Base-by-base conservation (phyloP, 2,113 vertebrate species). In the Smithornis capensis region DNA sequence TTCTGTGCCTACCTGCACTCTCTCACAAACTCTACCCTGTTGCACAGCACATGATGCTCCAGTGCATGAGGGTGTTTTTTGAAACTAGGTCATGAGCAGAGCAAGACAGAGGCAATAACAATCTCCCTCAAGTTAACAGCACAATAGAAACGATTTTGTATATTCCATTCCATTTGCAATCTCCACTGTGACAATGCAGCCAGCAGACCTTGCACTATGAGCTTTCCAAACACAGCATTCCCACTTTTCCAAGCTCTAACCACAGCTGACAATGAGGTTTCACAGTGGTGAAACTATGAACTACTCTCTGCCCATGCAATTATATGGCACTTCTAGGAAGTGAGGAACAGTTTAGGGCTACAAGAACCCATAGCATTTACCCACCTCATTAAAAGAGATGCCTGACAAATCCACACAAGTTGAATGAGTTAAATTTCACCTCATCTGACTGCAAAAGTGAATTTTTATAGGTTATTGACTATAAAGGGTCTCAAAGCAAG, bases 1-100 rank as follows among this genome's bases (percentile, higher is more conserved):
- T 52, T 50, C 68, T 16, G 25, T 75, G 64, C 57, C 68, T 33
- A 37, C 69, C 55, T 22, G 69, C 60, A 14, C 29, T 17, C 19
- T 23, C 49, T 44, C 64, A 9, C 2, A 70, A 38, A 21, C 49
- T 14, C 52, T 37, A 79, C 55, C 44, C 8, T 2, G 31, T 7
- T 23, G 31, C 5, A 42, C 1, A 23, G 78, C 15, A 2, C 1
- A 8, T 8, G 15, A 35, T 33, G 53, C 35, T 50, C 59, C 16
- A 13, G 35, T 5, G 56, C 56, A 4, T 0, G 13, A 8, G 3
- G 7, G 31, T 40, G 69, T 25, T 52, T 25, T 52, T 50, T 24
- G 27, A 2, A 33, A 45, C 45, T 2, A 28, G 55, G 21, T 53
- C 28, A 7, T 16, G 4, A 27, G 60, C 71, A 35, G 37, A 64